Percentiles rank a stretch among this genome's conserved stretches.
Conservation (phyloP, 2,888 invertebrate species). For the Melangyna quadrimaculata region DNA sequence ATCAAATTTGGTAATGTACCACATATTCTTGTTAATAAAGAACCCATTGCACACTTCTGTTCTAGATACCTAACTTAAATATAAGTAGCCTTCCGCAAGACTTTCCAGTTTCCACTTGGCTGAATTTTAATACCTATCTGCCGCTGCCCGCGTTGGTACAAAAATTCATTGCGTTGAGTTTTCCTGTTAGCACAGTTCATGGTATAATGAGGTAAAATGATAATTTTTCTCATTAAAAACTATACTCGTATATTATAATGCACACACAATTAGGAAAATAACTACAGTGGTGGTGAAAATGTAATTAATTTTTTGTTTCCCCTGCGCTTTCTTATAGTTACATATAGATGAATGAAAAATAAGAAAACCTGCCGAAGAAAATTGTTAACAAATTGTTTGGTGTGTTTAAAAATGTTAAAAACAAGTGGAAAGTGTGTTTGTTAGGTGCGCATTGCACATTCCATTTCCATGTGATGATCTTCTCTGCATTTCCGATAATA, state of each 20-base stretch:
- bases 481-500: not conserved
- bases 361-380: conserved; percentile 41
- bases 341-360: conserved; percentile 42
- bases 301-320: conserved; percentile 45
- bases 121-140: conserved; percentile 43
- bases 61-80: not conserved
- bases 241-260: no score
- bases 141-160: no score
- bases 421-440: conserved; percentile 17
- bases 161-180: conserved; percentile 42
- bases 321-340: not conserved
- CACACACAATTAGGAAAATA: not conserved
- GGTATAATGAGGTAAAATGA: conserved; percentile 47
- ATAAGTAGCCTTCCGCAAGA: conserved; percentile 1
- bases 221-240: conserved; percentile 62
- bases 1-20: conserved; percentile 6
- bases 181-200: conserved; percentile 30
- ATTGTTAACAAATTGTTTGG: conserved; percentile 59
- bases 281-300: conserved; percentile 62
- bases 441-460: conserved; percentile 20
- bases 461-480: not conserved
- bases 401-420: conserved; percentile 35
- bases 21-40: not conserved
- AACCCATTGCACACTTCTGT: not conserved
- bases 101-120: conserved; percentile 50